Conservation (phyloP, 2,888 invertebrate genomes). For the Alitta virens region DNA sequence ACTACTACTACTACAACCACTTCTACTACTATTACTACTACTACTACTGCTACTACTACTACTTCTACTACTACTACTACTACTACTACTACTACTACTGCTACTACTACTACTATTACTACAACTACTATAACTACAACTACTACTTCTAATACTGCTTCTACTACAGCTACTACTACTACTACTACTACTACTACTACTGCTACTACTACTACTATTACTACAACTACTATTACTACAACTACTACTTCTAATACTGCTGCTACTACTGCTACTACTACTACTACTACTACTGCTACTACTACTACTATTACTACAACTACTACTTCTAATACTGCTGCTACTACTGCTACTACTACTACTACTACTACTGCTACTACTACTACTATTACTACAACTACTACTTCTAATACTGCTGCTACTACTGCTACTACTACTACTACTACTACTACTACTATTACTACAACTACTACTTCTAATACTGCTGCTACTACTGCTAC, state of each 20-base stretch:
- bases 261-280: conserved; percentile 7
- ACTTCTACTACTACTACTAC: conserved; percentile 5
- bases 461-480: too few relatives aligned
- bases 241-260: too few relatives aligned
- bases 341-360: conserved; percentile 2
- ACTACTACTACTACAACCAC: too few relatives aligned
- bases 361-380: conserved; percentile 1
- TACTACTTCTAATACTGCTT: too few relatives aligned
- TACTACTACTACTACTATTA: conserved; percentile 6
- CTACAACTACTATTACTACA: too few relatives aligned
- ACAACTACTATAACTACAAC: too few relatives aligned
- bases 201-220: neutral
- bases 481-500: too few relatives aligned
- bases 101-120: conserved; percentile 1
- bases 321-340: too few relatives aligned
- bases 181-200: conserved; percentile 4
- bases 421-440: conserved; percentile 3
- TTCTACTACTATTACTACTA: conserved; percentile 3
- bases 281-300: conserved; percentile 4
- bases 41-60: conserved; percentile 4
- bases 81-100: conserved; percentile 5
- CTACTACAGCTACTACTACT: conserved; percentile 5
- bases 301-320: neutral
- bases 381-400: conserved; percentile 3
- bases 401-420: too few relatives aligned